These are phyloP conservation scores for Leptosomus discolor DNA, from an alignment of 2,113 vertebrate species.

Conservation along the genomic window DNA sequence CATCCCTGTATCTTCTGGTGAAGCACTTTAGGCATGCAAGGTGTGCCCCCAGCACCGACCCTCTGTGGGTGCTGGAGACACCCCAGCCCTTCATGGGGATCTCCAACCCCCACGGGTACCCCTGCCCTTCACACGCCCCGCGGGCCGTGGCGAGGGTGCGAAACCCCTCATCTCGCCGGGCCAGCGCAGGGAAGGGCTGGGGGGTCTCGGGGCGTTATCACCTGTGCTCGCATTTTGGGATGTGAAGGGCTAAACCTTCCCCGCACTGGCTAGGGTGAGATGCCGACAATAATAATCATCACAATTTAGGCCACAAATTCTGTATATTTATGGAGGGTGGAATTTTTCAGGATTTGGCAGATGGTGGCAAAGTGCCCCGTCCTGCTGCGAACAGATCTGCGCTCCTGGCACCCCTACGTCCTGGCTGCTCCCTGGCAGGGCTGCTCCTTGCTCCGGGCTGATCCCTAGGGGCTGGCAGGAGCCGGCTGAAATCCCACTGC, in stretches of 20 bases:
- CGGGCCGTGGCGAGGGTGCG: rapidly evolving
- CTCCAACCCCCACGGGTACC: rapidly evolving
- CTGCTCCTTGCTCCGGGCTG: background rate
- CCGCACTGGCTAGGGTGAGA: rapidly evolving
- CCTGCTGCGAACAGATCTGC: rapidly evolving
- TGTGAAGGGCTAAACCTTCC: background rate
- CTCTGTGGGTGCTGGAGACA: background rate
- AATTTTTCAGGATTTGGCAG: background rate
- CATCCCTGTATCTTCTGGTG: rapidly evolving
- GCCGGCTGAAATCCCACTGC: background rate
- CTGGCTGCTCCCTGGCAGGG: background rate
- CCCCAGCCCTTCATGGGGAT: background rate
- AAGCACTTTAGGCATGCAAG: rapidly evolving
- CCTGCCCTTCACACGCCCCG: too few species aligned
- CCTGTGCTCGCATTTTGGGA: background rate
- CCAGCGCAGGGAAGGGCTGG: background rate
- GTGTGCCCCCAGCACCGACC: rapidly evolving
- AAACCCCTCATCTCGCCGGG: background rate
- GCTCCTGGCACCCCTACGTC: rapidly evolving
- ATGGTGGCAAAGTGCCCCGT: rapidly evolving
- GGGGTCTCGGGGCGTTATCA: rapidly evolving
- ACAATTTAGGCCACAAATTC: background rate
- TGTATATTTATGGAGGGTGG: background rate
- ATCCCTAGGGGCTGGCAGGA: background rate
- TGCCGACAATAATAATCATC: background rate